Evolutionary conservation across 2,113 vertebrate genomes (phyloP).

Genomic region (Hypomesus transpacificus): DNA sequence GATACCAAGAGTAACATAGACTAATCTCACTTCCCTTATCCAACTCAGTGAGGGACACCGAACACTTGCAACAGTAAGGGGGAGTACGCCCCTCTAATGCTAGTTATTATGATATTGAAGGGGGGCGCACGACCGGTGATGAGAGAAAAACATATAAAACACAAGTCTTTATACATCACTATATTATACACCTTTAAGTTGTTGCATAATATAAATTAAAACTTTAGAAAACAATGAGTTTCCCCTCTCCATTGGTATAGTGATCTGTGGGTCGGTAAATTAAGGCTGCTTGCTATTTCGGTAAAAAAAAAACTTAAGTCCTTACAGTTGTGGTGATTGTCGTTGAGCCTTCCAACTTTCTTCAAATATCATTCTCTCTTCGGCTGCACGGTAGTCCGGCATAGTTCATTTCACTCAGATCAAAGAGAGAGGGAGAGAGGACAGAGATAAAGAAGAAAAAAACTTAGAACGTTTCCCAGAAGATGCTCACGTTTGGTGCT

Average conservation of each 20-base stretch:
- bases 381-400: constrained; percentile 89
- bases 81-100: no score
- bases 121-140: neutral
- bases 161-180: constrained; percentile 29
- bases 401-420: constrained; percentile 88
- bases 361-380: constrained; percentile 75
- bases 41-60: no score
- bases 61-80: no score
- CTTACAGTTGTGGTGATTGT: constrained; percentile 45
- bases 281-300: constrained; percentile 18
- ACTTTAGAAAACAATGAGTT: constrained; percentile 10
- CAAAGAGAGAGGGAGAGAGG: constrained; percentile 3
- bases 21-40: no score
- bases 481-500: constrained; percentile 99
- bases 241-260: constrained; percentile 20
- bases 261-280: constrained; percentile 22
- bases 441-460: constrained; percentile 23
- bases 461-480: constrained; percentile 91
- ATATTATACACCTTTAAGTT: no score
- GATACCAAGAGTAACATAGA: no score
- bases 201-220: constrained; percentile 24
- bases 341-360: constrained; percentile 77
- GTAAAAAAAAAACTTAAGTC: neutral
- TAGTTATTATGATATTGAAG: no score
- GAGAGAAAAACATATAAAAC: constrained; percentile 17